Conservation (phyloP, 2,113 vertebrate genomes). For the Regulus satrapa region DNA sequence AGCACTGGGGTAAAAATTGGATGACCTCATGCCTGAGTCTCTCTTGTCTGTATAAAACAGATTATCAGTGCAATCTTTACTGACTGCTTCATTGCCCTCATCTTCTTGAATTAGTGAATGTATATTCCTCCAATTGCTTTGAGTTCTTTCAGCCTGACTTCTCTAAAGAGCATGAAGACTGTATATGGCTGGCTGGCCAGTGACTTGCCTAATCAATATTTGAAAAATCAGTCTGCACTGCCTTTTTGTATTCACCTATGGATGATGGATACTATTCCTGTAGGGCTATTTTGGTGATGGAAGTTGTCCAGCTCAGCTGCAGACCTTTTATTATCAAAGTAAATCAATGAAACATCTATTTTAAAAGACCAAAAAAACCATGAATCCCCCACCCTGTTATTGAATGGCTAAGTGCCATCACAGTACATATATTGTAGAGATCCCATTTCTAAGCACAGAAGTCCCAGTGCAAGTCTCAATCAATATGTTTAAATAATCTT, state of each 20-base stretch:
- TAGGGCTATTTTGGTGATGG: not conserved
- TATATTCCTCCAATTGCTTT: not conserved
- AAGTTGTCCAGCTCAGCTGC: slow-evolving; percentile 2
- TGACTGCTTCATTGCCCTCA: not conserved
- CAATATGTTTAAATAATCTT: not conserved
- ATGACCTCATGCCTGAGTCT: not conserved
- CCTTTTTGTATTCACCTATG: not conserved
- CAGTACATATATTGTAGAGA: not conserved
- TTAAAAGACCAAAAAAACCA: not conserved
- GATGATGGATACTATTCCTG: not conserved
- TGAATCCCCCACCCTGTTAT: not conserved
- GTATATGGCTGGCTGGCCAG: not conserved
- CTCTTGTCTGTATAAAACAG: not conserved
- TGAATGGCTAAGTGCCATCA: not conserved
- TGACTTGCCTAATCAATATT: not conserved
- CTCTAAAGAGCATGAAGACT: not conserved
- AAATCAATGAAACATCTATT: not conserved
- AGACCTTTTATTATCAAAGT: not conserved
- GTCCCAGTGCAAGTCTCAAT: not conserved
- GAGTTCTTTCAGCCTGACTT: not conserved
- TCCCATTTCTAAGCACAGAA: not conserved
- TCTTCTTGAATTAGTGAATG: not conserved
- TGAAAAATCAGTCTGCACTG: not conserved
- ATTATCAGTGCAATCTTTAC: not conserved
- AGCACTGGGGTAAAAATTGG: not conserved